phyloP scores from a whole-genome alignment of 2,888 invertebrate genomes.

The Alviniconcha strummeri region DNA sequence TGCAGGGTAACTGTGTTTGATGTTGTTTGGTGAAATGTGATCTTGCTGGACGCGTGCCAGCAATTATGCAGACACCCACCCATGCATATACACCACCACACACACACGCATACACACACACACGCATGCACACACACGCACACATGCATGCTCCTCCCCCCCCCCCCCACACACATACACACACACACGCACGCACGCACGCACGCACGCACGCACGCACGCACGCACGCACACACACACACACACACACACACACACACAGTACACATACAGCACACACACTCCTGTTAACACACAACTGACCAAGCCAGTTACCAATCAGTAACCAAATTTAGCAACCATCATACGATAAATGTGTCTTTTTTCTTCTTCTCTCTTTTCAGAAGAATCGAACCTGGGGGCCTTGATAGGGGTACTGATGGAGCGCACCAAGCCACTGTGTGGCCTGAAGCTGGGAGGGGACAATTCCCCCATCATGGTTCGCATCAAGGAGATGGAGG shows the following conservation, averaged over 20 bases:
- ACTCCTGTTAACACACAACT: no score
- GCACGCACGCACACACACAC: neutral
- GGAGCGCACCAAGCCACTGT: constrained; percentile 47
- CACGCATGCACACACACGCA: no score
- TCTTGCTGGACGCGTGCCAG: no score
- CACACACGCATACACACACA: no score
- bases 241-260: constrained; percentile 19
- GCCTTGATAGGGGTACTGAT: constrained; percentile 52
- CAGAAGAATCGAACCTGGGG: constrained; percentile 61
- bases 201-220: neutral
- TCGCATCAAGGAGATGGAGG: constrained; percentile 84
- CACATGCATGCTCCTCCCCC: no score
- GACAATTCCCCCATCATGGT: constrained; percentile 85
- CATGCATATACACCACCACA: no score
- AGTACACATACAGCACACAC: no score
- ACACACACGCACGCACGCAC: neutral
- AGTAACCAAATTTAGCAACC: no score
- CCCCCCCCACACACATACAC: neutral
- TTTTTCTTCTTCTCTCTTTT: neutral
- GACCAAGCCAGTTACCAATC: neutral
- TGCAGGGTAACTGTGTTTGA: no score
- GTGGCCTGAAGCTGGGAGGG: constrained; percentile 41
- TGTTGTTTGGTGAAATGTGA: neutral
- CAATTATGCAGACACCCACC: no score
- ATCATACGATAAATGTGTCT: no score